Conservation (phyloP, 2,797 vertebrate species). For the Karalla daura region DNA sequence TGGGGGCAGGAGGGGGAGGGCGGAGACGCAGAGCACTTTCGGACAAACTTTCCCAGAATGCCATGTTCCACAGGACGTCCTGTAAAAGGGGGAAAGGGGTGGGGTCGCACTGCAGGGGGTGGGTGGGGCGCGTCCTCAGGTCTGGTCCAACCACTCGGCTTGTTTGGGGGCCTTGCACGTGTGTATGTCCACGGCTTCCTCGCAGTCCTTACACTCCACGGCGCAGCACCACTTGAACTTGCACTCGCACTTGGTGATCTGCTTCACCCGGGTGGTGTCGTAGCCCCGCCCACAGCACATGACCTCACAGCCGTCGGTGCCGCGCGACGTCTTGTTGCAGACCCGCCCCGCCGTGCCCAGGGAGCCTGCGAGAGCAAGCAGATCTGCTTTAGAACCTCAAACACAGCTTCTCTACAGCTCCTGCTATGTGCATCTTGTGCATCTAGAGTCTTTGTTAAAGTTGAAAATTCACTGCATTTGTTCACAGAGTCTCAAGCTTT, state of each 20-base stretch:
- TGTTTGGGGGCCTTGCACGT: conserved; percentile 97
- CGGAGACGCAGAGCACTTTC: conserved; percentile 76
- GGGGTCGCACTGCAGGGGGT: conserved; percentile 47
- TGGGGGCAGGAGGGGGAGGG: conserved; percentile 62
- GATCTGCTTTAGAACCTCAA: background rate
- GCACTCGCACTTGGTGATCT: conserved; percentile 97
- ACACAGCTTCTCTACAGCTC: no score
- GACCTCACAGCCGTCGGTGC: conserved; percentile 96
- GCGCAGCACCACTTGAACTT: conserved; percentile 99
- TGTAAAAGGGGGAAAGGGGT: conserved; percentile 66
- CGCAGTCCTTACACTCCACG: conserved; percentile 97
- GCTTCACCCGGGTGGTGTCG: conserved; percentile 93
- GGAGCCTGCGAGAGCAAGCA: conserved; percentile 84
- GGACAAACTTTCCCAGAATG: conserved; percentile 88
- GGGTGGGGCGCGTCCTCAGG: conserved; percentile 70
- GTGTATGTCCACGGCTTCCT: conserved; percentile 96
- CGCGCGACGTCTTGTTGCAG: conserved; percentile 93
- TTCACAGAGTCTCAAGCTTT: no score
- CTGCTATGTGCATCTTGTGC: no score
- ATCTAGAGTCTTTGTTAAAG: no score
- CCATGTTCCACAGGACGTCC: conserved; percentile 80
- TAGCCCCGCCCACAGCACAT: conserved; percentile 99
- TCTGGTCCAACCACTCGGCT: conserved; percentile 86
- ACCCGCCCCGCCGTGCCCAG: conserved; percentile 94
- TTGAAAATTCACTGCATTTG: no score